Evolutionary conservation across 2,888 invertebrate genomes (phyloP), one percentile per base, ranked within the genome.

Genomic region (Nebria brevicollis): DNA sequence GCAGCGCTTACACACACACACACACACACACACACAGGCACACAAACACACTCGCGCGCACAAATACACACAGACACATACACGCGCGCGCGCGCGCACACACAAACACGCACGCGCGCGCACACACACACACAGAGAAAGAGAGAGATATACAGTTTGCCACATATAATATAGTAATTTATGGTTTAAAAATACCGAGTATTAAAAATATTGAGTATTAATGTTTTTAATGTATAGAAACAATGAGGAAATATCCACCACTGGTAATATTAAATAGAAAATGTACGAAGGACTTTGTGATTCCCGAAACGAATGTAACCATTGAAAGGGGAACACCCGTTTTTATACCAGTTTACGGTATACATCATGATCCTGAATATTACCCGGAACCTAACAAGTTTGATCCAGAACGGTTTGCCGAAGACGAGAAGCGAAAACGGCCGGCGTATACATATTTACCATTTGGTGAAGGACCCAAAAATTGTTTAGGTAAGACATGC

Each of bases 211-310:
- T 20, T 20, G 20, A 20, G 20, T 20, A 20, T 20, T 20, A 20
- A 20, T 20, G 20, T 1, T 20, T 20, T 20, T 20, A 20, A 20
- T 20, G 20, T 20, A 54, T 84, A 86, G 89, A 89, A 84, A 86
- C 87, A 0, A 83, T 89, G n/a, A 83, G 89, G 13, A 84, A 86
- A 74, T 87, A 86, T 81, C 87, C 89, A 4, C 86, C 87, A 4
- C 84, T 86, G 1, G 77, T 85, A 1, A 75, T 84, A 5, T 82
- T 86, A 5, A 85, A 85, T 34, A 82, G 86, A 64, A 66, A 78
- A 2, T 86, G 86, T 72, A 83, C 81, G 15, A 82, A 83, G n/a
- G 82, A 84, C 1, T 85, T 85, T 82, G 68, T 42, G 13, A 77
- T 86, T 15, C 84, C 85, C 1, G 83, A 81, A 2, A 84, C 84